Evolutionary conservation across 2,888 invertebrate species (phyloP).

Genomic region (Parasteatoda lunata): DNA sequence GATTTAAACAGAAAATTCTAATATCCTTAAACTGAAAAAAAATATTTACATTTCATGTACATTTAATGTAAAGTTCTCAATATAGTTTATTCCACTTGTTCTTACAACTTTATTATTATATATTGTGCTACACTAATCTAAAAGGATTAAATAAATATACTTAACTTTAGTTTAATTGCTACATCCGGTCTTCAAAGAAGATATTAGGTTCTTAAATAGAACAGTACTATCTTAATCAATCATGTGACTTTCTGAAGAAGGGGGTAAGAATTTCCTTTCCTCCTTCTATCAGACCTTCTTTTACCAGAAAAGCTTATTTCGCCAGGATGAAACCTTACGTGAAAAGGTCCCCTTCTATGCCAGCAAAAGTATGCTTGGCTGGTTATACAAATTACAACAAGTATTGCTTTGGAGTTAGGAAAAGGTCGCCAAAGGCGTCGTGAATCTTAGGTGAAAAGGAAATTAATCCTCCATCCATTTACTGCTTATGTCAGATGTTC

Average conservation of each 20-base stretch:
- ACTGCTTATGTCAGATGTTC: not conserved
- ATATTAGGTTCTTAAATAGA: too few relatives aligned
- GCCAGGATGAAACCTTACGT: not conserved
- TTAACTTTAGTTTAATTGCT: too few relatives aligned
- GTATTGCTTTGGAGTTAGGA: constrained; percentile 16
- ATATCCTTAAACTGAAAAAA: too few relatives aligned
- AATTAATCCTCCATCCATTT: constrained; percentile 13
- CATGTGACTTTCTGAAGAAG: not conserved
- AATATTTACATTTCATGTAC: too few relatives aligned
- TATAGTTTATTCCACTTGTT: too few relatives aligned
- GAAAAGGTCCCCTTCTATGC: not conserved
- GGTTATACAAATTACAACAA: constrained; percentile 26
- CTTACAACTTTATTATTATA: too few relatives aligned
- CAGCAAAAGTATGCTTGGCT: constrained; percentile 11
- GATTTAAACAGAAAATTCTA: too few relatives aligned
- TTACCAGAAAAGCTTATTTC: not conserved
- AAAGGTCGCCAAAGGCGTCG: constrained; percentile 13
- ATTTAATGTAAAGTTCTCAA: too few relatives aligned
- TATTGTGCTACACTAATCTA: too few relatives aligned
- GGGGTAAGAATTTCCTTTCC: not conserved
- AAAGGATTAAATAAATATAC: too few relatives aligned
- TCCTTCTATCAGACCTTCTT: not conserved
- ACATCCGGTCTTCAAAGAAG: too few relatives aligned
- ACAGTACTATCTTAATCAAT: not conserved
- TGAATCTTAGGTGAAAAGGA: constrained; percentile 17